Evolutionary conservation across 2,888 invertebrate species (phyloP), one percentile per base, ranked within the genome.

Genomic region (Drosophila nigricruria): DNA sequence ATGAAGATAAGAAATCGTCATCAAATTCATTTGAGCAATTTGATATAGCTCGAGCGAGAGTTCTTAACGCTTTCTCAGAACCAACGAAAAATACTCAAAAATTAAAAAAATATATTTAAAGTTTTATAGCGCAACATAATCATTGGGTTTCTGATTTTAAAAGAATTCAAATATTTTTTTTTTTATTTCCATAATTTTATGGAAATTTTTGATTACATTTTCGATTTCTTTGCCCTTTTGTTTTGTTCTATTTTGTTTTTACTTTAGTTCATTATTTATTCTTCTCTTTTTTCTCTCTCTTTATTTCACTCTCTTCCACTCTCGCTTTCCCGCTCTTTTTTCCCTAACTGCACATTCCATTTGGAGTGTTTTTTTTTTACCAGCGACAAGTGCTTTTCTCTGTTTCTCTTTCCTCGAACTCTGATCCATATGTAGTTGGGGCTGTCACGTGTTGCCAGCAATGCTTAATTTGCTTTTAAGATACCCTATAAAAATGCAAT

Each of bases 391-490:
- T 38, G 53, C 9, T 38, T 38, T 25, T 36, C 23, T 53, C 12
- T 27, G 34, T 18, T 27, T 34, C 20, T 36, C 18, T 4, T 34
- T n/a, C 12, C 27, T 49, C 47, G 47, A 49, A 30, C 77, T 57
- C 63, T 73, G 73, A 45, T 59, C 49, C 40, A 66, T 53, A 66
- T 73, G 47, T 18, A 47, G 47, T 57, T 40, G 18, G 50, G 18
- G 50, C 50, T 74, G 74, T 75, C 84, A 88, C 79, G 85, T 84
- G 67, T 83, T 80, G 72, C 70, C 83, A 73, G 73, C 64, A 64
- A 60, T 54, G 67, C 84, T 60, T 54, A 77, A 82, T 82, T 73
- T 77, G 65, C 65, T 72, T 58, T 64, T 47, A 8, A 25, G 16
- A 58, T 58, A 47, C 58, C 36, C 58, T 58, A 5, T 18, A 56